These are phyloP conservation scores for Diacarnus erythraeanus DNA, from an alignment of 37 sponge, comb jelly and placozoan species.

Conservation along the genomic window DNA sequence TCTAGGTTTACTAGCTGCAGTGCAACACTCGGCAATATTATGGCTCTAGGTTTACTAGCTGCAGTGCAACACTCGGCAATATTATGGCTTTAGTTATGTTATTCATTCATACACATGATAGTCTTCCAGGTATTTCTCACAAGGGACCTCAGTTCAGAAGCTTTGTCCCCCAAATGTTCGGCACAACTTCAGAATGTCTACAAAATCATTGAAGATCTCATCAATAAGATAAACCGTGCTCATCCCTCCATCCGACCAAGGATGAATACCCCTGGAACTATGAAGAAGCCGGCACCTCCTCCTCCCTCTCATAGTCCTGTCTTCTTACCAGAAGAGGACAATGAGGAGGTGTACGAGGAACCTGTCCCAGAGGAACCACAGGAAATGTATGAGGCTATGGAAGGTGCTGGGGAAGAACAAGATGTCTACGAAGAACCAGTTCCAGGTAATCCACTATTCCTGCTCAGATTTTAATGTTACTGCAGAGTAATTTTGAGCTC, in stretches of 20 bases:
- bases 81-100: too few species aligned
- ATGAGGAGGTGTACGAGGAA: constrained; percentile 29
- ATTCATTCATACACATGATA: too few species aligned
- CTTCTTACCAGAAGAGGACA: constrained; percentile 4
- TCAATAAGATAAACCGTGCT: constrained; percentile 29
- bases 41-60: too few species aligned
- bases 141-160: constrained; percentile 28
- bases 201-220: constrained; percentile 1
- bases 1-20: too few species aligned
- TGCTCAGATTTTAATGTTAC: too few species aligned
- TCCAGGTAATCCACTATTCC: too few species aligned
- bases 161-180: constrained; percentile 43
- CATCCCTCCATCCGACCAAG: constrained; percentile 52
- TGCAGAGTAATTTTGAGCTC: too few species aligned
- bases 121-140: constrained; percentile 59
- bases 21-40: too few species aligned
- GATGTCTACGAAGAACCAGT: constrained; percentile 62
- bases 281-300: constrained; percentile 12
- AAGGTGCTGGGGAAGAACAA: constrained; percentile 6
- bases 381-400: constrained; percentile 67
- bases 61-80: too few species aligned
- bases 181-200: constrained; percentile 25
- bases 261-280: constrained; percentile 26
- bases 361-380: not conserved
- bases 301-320: constrained; percentile 15